Percentiles rank a stretch among this genome's conserved stretches.
Evolutionary conservation across 2,113 vertebrate genomes (phyloP).

Genomic region (Orcinus orca): DNA sequence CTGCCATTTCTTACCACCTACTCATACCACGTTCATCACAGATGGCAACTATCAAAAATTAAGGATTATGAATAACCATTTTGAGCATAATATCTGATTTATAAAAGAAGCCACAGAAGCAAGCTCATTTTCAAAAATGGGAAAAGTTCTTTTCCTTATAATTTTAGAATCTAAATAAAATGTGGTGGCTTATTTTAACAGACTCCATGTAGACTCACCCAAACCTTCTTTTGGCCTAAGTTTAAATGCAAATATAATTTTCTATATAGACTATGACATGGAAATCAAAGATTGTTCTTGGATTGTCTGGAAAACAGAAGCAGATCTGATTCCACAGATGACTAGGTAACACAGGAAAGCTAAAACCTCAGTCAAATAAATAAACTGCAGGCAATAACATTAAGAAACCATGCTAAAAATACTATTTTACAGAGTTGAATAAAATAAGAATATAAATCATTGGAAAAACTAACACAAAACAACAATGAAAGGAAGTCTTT

Average conservation of each 20-base stretch:
- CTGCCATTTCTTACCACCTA: not conserved
- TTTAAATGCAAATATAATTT: not conserved
- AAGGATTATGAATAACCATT: not conserved
- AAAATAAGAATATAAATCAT: not conserved
- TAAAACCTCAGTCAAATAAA: not conserved
- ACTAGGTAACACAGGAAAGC: not conserved
- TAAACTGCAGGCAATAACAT: not conserved
- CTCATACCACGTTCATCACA: not conserved
- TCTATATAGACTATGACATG: not conserved
- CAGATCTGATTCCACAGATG: not conserved
- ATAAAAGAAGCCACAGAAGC: not conserved
- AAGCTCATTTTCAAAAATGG: not conserved
- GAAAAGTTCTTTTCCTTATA: not conserved
- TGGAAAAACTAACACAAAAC: not conserved
- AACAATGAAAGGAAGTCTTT: not conserved
- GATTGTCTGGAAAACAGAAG: not conserved
- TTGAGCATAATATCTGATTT: not conserved
- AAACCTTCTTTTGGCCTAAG: not conserved
- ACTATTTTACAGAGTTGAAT: not conserved
- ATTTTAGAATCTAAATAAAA: not conserved
- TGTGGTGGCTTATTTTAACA: not conserved
- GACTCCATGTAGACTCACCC: not conserved
- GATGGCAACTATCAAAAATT: not conserved
- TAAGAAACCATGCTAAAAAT: not conserved
- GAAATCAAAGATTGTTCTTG: not conserved